These are phyloP conservation scores for Puma concolor DNA, from an alignment of 2,113 vertebrate species.

Conservation along the genomic window DNA sequence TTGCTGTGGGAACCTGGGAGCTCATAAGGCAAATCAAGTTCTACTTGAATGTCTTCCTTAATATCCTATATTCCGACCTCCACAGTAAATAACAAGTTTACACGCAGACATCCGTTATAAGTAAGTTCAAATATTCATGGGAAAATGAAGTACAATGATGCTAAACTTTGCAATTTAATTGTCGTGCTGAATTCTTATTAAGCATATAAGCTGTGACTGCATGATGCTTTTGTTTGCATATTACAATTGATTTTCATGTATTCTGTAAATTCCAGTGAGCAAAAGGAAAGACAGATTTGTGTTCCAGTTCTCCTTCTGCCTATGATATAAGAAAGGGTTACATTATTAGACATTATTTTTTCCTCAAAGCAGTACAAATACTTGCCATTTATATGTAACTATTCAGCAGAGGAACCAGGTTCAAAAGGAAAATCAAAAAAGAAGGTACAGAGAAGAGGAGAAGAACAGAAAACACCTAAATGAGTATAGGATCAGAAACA, in stretches of 20 bases:
- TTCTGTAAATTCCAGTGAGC: constrained; percentile 62
- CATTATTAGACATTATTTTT: constrained; percentile 1
- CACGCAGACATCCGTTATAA: neutral
- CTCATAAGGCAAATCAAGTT: constrained; percentile 74
- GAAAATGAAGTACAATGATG: neutral
- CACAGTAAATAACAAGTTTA: constrained; percentile 51
- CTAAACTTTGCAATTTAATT: constrained; percentile 54
- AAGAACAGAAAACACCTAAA: neutral
- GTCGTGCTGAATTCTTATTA: constrained; percentile 16
- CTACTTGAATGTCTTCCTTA: constrained; percentile 76
- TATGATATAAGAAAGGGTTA: neutral
- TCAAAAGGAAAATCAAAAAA: constrained; percentile 34
- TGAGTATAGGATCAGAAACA: neutral
- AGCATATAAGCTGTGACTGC: neutral
- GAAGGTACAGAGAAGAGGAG: neutral
- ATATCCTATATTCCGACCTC: constrained; percentile 62
- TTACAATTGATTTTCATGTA: constrained; percentile 68
- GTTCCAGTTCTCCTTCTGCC: neutral
- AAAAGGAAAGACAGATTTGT: constrained; percentile 26
- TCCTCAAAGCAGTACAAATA: neutral
- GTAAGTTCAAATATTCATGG: constrained; percentile 59
- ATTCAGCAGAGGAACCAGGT: constrained; percentile 26
- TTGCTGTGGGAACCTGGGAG: constrained; percentile 84
- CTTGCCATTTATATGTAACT: neutral
- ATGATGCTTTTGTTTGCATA: constrained; percentile 44